These are phyloP conservation scores for Caenorhabditis doughertyi DNA, from an alignment of 2,888 invertebrate genomes.

Conservation along the genomic window DNA sequence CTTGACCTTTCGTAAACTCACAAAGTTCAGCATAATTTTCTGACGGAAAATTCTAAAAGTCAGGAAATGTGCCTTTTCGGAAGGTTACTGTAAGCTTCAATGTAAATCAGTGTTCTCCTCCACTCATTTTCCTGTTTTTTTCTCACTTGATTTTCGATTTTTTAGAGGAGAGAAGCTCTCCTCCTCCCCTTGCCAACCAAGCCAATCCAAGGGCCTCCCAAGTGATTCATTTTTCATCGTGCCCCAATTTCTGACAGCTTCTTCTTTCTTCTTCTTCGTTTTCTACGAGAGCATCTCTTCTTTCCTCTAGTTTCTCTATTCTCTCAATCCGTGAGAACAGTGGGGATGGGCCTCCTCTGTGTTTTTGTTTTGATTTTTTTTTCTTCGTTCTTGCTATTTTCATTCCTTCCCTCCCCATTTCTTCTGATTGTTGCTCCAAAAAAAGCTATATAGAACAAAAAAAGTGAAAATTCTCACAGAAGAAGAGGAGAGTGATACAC, in stretches of 20 bases:
- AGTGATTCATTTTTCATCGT: constrained; percentile 52
- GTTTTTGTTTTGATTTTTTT: constrained; percentile 38
- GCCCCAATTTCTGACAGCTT: constrained; percentile 30
- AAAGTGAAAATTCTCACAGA: constrained; percentile 27
- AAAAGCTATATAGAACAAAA: background rate
- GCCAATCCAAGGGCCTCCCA: constrained; percentile 22
- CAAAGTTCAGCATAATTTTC: no score
- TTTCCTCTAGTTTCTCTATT: constrained; percentile 25
- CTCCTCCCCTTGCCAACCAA: background rate
- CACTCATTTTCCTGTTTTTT: no score
- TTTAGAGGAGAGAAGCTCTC: background rate
- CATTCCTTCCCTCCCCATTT: background rate
- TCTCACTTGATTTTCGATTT: constrained; percentile 24
- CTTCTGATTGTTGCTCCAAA: background rate
- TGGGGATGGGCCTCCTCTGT: constrained; percentile 19
- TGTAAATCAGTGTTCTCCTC: no score
- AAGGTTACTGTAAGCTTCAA: no score
- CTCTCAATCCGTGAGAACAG: constrained; percentile 9
- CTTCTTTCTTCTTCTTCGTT: constrained; percentile 13
- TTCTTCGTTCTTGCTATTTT: background rate
- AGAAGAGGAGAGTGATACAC: background rate
- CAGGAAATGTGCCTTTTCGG: no score
- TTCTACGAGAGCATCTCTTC: no score
- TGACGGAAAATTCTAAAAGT: no score
- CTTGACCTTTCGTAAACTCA: no score